These are phyloP conservation scores for Prunella himalayana DNA, from an alignment of 2,113 vertebrate genomes.

Conservation along the genomic window DNA sequence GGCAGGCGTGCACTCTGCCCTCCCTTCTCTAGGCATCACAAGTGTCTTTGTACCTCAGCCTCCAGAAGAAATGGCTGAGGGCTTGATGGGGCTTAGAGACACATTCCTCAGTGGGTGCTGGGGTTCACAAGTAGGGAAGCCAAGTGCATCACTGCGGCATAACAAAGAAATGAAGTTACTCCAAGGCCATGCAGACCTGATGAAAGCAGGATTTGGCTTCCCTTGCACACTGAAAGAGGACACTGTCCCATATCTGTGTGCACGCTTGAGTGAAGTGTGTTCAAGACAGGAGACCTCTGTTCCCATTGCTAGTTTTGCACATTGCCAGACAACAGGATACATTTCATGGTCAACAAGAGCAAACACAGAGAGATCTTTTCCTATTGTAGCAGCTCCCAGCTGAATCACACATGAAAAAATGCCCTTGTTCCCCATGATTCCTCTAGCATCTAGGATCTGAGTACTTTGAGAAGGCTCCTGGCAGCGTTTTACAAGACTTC, in stretches of 20 bases:
- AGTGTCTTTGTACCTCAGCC: not conserved
- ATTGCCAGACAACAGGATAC: not conserved
- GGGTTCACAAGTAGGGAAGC: not conserved
- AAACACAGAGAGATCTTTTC: not conserved
- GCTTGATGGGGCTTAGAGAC: not conserved
- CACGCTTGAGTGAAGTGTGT: not conserved
- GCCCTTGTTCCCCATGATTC: not conserved
- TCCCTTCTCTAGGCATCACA: not conserved
- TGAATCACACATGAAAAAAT: not conserved
- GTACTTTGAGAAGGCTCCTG: not conserved
- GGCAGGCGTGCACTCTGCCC: not conserved
- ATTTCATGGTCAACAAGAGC: not conserved
- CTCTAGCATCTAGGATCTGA: not conserved
- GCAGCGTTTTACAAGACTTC: not conserved
- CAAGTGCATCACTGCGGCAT: accelerated
- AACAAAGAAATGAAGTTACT: not conserved
- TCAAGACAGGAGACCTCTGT: not conserved
- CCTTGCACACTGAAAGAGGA: not conserved
- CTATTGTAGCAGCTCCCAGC: not conserved
- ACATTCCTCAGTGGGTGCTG: not conserved
- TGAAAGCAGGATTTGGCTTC: not conserved
- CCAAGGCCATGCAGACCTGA: not conserved
- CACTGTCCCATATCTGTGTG: not conserved
- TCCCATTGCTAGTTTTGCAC: not conserved
- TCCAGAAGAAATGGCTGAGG: not conserved